Evolutionary conservation across 2,888 invertebrate species (phyloP).

Genomic region (Seira ritae): DNA sequence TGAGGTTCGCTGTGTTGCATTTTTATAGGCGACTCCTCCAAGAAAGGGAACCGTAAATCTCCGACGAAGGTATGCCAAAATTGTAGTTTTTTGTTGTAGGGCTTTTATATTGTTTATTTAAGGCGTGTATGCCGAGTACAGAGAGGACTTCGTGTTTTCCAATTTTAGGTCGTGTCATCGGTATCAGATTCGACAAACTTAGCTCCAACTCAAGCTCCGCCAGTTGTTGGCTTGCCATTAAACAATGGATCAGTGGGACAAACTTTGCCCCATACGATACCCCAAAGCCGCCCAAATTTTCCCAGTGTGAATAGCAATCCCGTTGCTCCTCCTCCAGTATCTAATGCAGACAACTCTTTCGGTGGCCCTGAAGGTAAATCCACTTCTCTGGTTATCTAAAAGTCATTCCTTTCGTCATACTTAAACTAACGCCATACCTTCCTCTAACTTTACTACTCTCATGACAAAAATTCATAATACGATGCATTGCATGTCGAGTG

Average conservation of each 20-base stretch:
- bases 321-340: conserved; percentile 29
- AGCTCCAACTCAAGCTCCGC: conserved; percentile 39
- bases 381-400: conserved; percentile 13
- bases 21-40: conserved; percentile 70
- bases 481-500: not conserved
- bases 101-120: conserved; percentile 6
- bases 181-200: conserved; percentile 21
- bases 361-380: conserved; percentile 55
- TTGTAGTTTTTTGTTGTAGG: conserved; percentile 4
- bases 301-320: conserved; percentile 61
- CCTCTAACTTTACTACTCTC: not conserved
- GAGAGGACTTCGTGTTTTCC: conserved; percentile 21
- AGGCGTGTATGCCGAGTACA: not conserved
- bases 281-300: conserved; percentile 37
- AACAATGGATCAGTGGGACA: conserved; percentile 65
- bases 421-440: not conserved
- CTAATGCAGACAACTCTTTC: conserved; percentile 59
- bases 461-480: not conserved
- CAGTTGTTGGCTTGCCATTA: conserved; percentile 45
- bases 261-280: conserved; percentile 40
- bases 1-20: conserved; percentile 35
- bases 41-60: conserved; percentile 72
- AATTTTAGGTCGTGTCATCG: conserved; percentile 56
- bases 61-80: conserved; percentile 69
- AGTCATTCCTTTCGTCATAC: not conserved